phyloP scores from a whole-genome alignment of 2,113 vertebrate genomes.

The Cinclus cinclus region DNA sequence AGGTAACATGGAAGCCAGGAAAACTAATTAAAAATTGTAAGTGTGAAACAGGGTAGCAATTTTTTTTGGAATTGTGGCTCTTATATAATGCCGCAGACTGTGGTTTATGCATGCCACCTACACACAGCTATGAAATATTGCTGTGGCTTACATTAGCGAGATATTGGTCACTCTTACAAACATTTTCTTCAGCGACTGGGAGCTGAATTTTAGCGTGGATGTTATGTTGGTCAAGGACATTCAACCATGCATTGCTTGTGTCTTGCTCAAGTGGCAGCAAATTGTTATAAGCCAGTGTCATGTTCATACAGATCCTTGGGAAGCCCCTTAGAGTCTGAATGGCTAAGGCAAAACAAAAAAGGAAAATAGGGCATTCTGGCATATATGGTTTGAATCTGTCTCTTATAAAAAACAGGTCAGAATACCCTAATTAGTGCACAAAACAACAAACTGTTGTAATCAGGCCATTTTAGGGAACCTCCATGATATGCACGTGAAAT shows the following conservation, averaged over 20 bases:
- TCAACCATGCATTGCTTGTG: background rate
- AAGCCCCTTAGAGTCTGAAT: background rate
- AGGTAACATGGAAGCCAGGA: background rate
- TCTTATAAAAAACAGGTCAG: background rate
- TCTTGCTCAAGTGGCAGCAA: background rate
- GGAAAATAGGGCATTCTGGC: background rate
- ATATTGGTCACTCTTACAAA: background rate
- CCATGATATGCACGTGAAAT: background rate
- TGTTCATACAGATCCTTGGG: background rate
- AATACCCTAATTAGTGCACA: background rate
- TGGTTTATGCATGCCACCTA: slow-evolving; percentile 27
- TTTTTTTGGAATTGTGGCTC: background rate
- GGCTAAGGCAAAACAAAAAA: background rate
- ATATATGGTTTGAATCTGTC: background rate
- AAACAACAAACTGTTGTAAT: background rate
- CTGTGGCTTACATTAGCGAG: background rate
- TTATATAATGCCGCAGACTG: slow-evolving; percentile 1
- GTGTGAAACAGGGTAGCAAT: background rate
- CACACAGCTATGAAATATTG: background rate
- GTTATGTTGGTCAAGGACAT: background rate
- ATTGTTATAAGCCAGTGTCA: background rate
- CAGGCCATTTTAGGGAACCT: background rate
- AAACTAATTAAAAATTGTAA: background rate
- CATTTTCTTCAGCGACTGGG: background rate
- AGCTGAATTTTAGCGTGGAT: background rate